Percentiles rank a stretch among this genome's conserved stretches.
phyloP scores from a whole-genome alignment of 2,888 invertebrate species.

The Euproctis similis region DNA sequence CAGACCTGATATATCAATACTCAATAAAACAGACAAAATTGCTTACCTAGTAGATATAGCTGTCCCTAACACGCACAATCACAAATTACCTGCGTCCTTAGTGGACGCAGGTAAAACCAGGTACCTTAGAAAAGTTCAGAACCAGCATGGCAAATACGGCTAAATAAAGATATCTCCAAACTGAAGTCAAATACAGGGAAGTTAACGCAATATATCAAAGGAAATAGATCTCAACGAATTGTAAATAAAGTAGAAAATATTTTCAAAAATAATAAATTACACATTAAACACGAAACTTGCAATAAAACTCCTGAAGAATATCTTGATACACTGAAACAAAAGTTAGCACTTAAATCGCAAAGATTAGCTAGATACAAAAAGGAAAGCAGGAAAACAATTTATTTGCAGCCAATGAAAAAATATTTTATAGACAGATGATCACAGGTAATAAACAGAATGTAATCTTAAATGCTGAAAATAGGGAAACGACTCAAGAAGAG shows the following conservation, averaged over 20 bases:
- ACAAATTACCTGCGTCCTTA: too few species aligned
- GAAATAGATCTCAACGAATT: too few species aligned
- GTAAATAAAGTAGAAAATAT: too few species aligned
- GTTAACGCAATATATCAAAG: neutral
- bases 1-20: too few species aligned
- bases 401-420: neutral
- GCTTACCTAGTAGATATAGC: too few species aligned
- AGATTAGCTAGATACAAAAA: conserved; percentile 5
- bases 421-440: neutral
- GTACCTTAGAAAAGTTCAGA: too few species aligned
- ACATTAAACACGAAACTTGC: conserved; percentile 1
- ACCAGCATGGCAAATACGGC: conserved; percentile 1
- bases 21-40: too few species aligned
- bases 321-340: conserved; percentile 2
- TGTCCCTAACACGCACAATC: too few species aligned
- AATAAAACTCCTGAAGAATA: neutral
- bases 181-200: neutral
- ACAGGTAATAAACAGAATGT: too few species aligned
- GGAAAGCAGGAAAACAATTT: conserved; percentile 1
- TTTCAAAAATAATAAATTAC: neutral
- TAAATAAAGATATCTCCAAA: conserved; percentile 2
- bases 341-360: conserved; percentile 2
- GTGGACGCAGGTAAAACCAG: too few species aligned
- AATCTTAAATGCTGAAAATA: too few species aligned
- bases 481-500: neutral